Percentiles rank a stretch among this genome's conserved stretches.
These are phyloP conservation scores for Paracentrotus lividus DNA, from an alignment of 53 echinoderm and acorn worm species.

Conservation along the genomic window DNA sequence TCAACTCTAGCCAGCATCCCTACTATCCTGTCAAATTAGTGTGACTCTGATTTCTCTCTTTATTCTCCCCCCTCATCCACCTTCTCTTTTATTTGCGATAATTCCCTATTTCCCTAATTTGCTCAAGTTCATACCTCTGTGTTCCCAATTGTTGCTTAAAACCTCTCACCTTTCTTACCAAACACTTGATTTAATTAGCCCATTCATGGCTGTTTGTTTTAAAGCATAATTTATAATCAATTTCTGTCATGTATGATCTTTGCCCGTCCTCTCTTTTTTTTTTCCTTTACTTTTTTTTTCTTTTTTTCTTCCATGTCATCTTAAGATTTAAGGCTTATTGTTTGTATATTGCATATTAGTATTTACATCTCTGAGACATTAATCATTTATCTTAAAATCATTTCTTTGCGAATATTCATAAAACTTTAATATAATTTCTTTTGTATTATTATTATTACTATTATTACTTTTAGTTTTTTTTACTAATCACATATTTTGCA, in stretches of 20 bases:
- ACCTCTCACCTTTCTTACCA: neutral
- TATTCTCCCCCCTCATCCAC: slow-evolving; percentile 26
- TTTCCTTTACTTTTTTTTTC: neutral
- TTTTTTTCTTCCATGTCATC: neutral
- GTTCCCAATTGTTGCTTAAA: neutral
- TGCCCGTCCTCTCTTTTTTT: neutral
- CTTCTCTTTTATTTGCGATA: slow-evolving; percentile 4
- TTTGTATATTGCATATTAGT: too few species aligned
- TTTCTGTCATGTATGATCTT: neutral
- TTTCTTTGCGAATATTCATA: too few species aligned
- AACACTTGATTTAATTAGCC: slow-evolving; percentile 30
- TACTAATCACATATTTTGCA: too few species aligned
- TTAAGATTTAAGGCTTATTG: neutral
- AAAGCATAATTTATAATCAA: neutral
- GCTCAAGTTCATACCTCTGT: neutral
- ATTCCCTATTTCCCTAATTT: slow-evolving; percentile 31
- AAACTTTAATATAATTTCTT: too few species aligned
- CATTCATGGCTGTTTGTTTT: neutral
- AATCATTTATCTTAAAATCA: too few species aligned
- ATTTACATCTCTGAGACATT: too few species aligned
- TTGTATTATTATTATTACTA: too few species aligned
- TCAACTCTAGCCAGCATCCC: slow-evolving; percentile 44
- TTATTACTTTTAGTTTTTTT: too few species aligned
- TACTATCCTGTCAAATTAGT: slow-evolving; percentile 51
- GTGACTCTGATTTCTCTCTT: slow-evolving; percentile 46